Conservation (phyloP, 2,113 vertebrate genomes). For the Leuciscus idus region DNA sequence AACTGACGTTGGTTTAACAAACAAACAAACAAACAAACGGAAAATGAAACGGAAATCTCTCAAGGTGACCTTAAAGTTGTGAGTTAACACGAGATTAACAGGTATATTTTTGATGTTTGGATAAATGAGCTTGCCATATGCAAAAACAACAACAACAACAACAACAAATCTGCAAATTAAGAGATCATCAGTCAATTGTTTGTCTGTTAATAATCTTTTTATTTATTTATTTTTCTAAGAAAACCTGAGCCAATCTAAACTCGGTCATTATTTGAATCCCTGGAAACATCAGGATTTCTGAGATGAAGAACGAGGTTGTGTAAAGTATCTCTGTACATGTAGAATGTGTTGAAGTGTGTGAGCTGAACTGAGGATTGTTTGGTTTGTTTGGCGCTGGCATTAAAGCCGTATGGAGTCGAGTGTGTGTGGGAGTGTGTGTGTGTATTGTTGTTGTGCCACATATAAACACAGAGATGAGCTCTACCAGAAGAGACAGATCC, state of each 20-base stretch:
- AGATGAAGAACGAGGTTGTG: neutral
- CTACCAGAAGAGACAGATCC: neutral
- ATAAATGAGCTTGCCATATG: neutral
- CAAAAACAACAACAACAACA: too few species aligned
- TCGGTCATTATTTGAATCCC: neutral
- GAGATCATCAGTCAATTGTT: neutral
- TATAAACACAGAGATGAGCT: neutral
- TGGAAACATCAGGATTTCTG: neutral
- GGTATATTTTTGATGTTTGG: neutral
- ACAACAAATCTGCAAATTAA: too few species aligned
- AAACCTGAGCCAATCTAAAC: neutral
- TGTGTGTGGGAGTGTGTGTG: slow-evolving; percentile 15
- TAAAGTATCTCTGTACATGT: neutral
- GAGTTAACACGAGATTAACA: neutral
- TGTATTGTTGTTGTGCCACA: neutral
- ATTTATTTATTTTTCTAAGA: too few species aligned
- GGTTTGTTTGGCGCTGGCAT: neutral
- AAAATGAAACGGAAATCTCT: neutral
- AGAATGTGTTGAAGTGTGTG: neutral
- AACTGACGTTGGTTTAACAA: too few species aligned
- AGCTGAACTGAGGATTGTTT: neutral
- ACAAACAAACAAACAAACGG: too few species aligned
- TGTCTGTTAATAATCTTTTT: neutral
- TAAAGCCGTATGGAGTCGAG: neutral
- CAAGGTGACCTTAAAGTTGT: slow-evolving; percentile 20